Evolutionary conservation across 1,140 invertebrate species (phyloP).

Genomic region (Drosophila erecta): DNA sequence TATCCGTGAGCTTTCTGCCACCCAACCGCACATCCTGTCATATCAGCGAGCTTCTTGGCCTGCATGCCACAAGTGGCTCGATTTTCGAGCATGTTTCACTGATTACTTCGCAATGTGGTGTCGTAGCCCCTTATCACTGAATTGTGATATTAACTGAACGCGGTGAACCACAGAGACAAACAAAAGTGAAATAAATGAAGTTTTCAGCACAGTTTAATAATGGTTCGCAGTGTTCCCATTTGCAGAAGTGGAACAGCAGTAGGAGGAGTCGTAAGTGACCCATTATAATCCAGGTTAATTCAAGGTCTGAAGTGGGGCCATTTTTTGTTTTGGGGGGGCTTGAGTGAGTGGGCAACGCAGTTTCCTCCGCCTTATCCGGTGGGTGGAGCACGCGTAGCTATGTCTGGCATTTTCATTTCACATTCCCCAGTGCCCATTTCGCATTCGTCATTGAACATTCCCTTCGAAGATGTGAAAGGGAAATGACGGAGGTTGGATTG

Average conservation of each 20-base stretch:
- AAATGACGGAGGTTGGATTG: constrained; percentile 14
- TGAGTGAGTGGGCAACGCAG: background rate
- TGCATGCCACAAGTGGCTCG: constrained; percentile 21
- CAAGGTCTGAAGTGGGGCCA: constrained; percentile 14
- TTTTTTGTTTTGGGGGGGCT: background rate
- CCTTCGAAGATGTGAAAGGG: constrained; percentile 25
- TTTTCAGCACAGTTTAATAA: constrained; percentile 7
- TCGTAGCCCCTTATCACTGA: constrained; percentile 13
- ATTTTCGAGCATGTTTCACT: constrained; percentile 4
- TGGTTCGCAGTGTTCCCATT: background rate
- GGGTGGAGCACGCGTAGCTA: constrained; percentile 12
- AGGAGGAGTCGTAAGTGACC: constrained; percentile 8
- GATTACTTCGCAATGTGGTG: constrained; percentile 19
- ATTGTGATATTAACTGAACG: constrained; percentile 16
- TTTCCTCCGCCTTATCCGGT: background rate
- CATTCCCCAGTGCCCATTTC: background rate
- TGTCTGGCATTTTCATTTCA: constrained; percentile 30
- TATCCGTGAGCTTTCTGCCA: background rate
- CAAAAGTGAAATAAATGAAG: constrained; percentile 12
- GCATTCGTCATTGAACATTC: constrained; percentile 5
- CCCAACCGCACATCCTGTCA: constrained; percentile 14
- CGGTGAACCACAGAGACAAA: constrained; percentile 30
- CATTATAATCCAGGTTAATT: constrained; percentile 16
- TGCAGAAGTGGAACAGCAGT: constrained; percentile 35
- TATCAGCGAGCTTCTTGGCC: constrained; percentile 2